Base-by-base conservation (phyloP, 2,113 vertebrate species). In the Panthera uncia region DNA sequence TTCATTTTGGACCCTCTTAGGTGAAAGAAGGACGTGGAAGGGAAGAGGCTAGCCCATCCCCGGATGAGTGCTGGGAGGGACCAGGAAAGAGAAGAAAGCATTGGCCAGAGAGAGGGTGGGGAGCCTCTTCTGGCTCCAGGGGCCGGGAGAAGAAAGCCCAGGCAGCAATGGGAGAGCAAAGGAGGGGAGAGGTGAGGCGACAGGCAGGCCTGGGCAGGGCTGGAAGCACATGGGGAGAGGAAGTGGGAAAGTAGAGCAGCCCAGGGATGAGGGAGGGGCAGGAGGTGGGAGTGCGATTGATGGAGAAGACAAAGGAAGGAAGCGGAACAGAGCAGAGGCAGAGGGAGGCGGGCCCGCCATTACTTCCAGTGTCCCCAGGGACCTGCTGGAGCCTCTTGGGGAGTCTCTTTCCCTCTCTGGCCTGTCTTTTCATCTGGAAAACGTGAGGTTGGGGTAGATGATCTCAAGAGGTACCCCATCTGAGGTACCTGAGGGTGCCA, bases 201-300 rank as follows among this genome's bases (percentile, higher is more conserved):
- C 79, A 97, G 98, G 96, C 98, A 98, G 97, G 98, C 96, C 98
- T 96, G 97, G 98, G 96, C 97, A 98, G 96, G 79, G 96, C 95
- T 94, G 65, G 25, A 50, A 86, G 94, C 95, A 97, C 90, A 96
- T 31, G 73, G 21, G 83, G 96, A 97, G 94, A 96, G 98, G 94
- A 98, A 97, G 93, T 93, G 87, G 97, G 96, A 92, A 94, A 45
- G 87, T 95, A 92, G 96, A 98, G 92, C 94, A 92, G 97, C 96
- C 90, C 85, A 73, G 19, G 5, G 23, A 73, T 80, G 55, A 50
- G 71, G 66, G 92, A 61, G 68, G 86, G 45, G 61, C 4, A 14
- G 74, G 27, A 48, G 73, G 74, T 19, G 15, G 71, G 45, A 84
- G 88, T 36, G 48, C 19, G n/a, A 66, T 5, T 2, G 73, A 45